Percentiles rank a stretch among this genome's conserved stretches.
These are phyloP conservation scores for Bedellia somnulentella DNA, from an alignment of 2,888 invertebrate genomes.

Conservation along the genomic window DNA sequence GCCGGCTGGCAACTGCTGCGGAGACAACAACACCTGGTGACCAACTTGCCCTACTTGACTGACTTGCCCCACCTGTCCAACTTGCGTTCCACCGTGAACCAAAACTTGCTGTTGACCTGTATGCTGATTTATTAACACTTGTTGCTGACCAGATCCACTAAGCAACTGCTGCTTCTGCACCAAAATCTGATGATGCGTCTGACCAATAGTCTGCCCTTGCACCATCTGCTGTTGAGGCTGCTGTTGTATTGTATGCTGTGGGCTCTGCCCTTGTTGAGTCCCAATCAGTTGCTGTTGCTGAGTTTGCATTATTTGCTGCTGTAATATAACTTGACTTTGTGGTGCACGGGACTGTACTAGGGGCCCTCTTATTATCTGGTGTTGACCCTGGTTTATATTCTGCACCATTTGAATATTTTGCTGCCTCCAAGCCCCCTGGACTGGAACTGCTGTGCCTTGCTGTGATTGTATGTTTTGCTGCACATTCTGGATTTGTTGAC, in stretches of 20 bases:
- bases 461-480: constrained; percentile 46
- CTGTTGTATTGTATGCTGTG: constrained; percentile 57
- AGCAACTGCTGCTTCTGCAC: constrained; percentile 63
- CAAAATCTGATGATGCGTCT: constrained; percentile 50
- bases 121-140: constrained; percentile 50
- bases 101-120: constrained; percentile 52
- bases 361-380: constrained; percentile 50
- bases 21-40: constrained; percentile 42
- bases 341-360: constrained; percentile 46
- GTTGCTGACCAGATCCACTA: constrained; percentile 55
- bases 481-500: constrained; percentile 54
- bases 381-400: constrained; percentile 49
- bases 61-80: no score
- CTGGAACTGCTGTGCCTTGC: constrained; percentile 30
- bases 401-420: constrained; percentile 56
- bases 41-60: no score
- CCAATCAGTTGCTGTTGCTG: constrained; percentile 47
- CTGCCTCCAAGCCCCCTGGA: constrained; percentile 47
- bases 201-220: constrained; percentile 51
- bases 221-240: constrained; percentile 60
- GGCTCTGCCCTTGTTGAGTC: constrained; percentile 44
- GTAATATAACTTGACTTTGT: constrained; percentile 55
- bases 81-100: constrained; percentile 53
- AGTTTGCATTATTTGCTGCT: constrained; percentile 62
- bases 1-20: constrained; percentile 38